These are phyloP conservation scores for Sisor rabdophorus DNA, from an alignment of 2,113 vertebrate species.

Conservation along the genomic window DNA sequence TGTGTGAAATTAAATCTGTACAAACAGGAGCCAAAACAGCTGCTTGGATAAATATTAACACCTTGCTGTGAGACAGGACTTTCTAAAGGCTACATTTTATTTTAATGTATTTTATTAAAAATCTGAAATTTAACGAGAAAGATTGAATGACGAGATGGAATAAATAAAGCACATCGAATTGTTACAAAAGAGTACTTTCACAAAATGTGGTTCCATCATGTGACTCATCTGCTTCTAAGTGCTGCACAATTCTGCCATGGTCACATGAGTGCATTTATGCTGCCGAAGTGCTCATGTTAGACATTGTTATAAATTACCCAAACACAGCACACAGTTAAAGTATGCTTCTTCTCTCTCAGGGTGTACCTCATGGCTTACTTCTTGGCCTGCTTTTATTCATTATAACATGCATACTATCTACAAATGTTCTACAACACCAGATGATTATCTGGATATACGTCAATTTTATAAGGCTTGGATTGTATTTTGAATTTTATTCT, in stretches of 20 bases:
- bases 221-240: not conserved
- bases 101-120: not conserved
- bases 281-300: not conserved
- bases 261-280: conserved; percentile 13
- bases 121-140: not conserved
- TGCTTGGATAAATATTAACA: conserved; percentile 26
- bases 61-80: not conserved
- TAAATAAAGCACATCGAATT: not conserved
- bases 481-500: too few species aligned
- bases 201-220: not conserved
- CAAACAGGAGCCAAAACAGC: conserved; percentile 10
- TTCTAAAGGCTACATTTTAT: not conserved
- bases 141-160: not conserved
- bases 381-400: not conserved
- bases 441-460: not conserved
- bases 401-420: not conserved
- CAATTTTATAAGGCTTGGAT: not conserved
- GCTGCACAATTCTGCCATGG: not conserved
- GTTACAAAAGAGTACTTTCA: not conserved
- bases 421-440: not conserved
- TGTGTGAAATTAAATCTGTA: conserved; percentile 31
- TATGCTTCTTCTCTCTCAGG: not conserved
- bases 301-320: not conserved
- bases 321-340: not conserved
- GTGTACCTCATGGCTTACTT: not conserved